phyloP scores from a whole-genome alignment of 2,797 vertebrate species.

The Echeneis naucrates region DNA sequence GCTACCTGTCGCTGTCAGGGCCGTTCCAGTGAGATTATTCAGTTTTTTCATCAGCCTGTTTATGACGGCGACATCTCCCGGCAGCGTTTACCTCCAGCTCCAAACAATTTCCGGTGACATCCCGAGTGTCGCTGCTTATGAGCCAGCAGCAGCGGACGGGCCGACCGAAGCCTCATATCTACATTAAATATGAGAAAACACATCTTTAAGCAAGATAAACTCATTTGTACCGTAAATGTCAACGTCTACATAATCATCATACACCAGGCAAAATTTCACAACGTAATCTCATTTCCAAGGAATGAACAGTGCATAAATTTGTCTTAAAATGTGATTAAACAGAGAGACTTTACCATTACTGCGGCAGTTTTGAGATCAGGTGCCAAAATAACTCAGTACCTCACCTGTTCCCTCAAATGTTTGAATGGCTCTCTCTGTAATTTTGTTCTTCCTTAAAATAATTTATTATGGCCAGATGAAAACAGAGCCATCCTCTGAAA shows the following conservation, averaged over 20 bases:
- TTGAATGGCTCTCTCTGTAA: not conserved
- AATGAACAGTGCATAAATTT: not conserved
- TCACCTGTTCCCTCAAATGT: not conserved
- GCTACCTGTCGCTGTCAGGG: constrained; percentile 66
- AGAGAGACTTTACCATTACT: no score
- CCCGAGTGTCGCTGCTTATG: not conserved
- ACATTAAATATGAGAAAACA: not conserved
- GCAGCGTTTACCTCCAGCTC: constrained; percentile 73
- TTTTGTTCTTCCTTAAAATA: not conserved
- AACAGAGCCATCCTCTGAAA: no score
- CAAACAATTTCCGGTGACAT: constrained; percentile 77
- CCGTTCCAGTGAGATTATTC: constrained; percentile 62
- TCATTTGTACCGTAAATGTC: no score
- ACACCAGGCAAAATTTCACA: not conserved
- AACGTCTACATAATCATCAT: no score
- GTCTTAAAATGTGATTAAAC: not conserved
- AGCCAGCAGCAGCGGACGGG: not conserved
- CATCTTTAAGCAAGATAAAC: not conserved
- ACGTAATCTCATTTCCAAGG: not conserved
- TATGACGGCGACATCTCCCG: constrained; percentile 83
- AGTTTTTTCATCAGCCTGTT: constrained; percentile 81
- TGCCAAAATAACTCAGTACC: no score
- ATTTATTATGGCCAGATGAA: no score
- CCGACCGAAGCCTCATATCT: not conserved
- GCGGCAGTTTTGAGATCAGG: not conserved